Conservation (phyloP, 2,888 invertebrate species). For the Melipona bicolor region DNA sequence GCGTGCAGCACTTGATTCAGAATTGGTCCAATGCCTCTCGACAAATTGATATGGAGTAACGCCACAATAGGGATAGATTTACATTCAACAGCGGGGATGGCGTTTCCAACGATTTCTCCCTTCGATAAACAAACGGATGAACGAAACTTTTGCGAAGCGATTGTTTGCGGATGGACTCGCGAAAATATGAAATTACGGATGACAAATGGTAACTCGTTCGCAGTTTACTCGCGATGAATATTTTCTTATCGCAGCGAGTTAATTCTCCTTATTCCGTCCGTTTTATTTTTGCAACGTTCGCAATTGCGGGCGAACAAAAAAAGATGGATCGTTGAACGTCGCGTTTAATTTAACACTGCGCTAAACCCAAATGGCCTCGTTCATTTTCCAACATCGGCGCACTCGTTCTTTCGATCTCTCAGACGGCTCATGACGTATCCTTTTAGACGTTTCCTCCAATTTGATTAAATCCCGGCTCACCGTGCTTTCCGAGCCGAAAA, state of each 20-base stretch:
- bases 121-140: background rate
- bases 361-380: background rate
- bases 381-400: background rate
- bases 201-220: background rate
- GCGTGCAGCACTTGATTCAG: background rate
- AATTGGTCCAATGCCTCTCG: background rate
- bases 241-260: background rate
- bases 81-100: background rate
- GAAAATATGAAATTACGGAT: background rate
- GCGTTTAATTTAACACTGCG: background rate
- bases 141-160: background rate
- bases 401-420: background rate
- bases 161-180: background rate
- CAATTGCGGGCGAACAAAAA: background rate
- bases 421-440: background rate
- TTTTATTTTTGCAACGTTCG: background rate
- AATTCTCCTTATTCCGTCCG: too few species aligned
- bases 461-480: background rate
- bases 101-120: background rate
- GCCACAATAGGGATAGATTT: background rate
- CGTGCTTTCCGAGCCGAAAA: background rate
- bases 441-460: background rate
- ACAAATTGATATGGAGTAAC: background rate
- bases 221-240: background rate
- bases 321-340: background rate